Evolutionary conservation across 1,140 invertebrate species (phyloP), one percentile per base, ranked within the genome.

Genomic region (Maconellicoccus hirsutus): DNA sequence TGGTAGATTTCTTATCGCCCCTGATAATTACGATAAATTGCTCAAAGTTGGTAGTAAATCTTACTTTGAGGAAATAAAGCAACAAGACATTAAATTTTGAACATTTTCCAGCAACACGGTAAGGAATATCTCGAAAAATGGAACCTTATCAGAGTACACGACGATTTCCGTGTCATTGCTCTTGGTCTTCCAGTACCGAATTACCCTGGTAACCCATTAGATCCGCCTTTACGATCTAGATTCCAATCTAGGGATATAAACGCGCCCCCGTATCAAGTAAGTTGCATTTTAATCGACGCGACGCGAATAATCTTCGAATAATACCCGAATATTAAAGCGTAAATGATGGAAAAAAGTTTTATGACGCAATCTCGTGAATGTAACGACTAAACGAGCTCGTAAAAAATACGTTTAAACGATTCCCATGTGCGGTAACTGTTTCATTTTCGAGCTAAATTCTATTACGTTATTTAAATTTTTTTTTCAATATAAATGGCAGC

Each of bases 151-250:
- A 82, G 95, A 73, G 93, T 96, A 0, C 89, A 88, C 76, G 91
- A 97, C 78, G 85, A 94, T 75, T 98, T 98, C 78, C 83, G 94
- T 29, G 92, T 97, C 8, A 90, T 96, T 70, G 94, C 93, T 0
- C 79, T 97, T 14, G 94, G 94, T 16, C 78, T 96, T 70, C 93
- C 94, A 7, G 87, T 93, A 12, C 92, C 94, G n/a, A 84, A 80
- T 70, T 82, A 79, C 75, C 85, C 86, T 73, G 96, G 96, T 0
- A 94, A 98, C 78, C 91, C 94, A 0, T 80, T 98, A 12, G 96
- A 98, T 85, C 96, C 96, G 14, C 96, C 96, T 0, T 81, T 98
- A 10, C 82, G 96, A 73, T 97, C 95, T 0, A 82, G 96, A 70
- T 98, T 98, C 81, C 96, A 98, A 80, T 93, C 91, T 0, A 83